Evolutionary conservation across 2,113 vertebrate species (phyloP).

Genomic region (Gallinago paraguaiae): DNA sequence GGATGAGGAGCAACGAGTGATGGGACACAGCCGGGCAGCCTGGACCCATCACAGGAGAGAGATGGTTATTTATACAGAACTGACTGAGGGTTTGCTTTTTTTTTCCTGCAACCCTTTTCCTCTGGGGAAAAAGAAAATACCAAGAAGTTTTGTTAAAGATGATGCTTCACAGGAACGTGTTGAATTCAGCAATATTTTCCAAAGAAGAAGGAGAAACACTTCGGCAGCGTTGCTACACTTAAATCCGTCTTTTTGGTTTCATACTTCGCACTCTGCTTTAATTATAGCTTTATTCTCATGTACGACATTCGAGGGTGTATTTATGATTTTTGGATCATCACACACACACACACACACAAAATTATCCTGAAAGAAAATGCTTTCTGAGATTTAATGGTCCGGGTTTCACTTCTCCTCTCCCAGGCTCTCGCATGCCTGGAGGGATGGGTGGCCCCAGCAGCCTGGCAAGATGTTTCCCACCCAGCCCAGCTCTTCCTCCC

Average conservation of each 20-base stretch:
- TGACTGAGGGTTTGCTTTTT: neutral
- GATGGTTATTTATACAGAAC: neutral
- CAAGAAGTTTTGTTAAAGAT: neutral
- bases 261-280: slow-evolving; percentile 25
- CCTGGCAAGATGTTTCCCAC: neutral
- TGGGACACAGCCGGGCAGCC: neutral
- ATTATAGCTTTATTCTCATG: slow-evolving; percentile 39
- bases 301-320: neutral
- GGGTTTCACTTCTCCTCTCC: neutral
- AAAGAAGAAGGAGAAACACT: slow-evolving; percentile 14
- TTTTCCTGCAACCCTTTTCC: neutral
- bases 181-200: slow-evolving; percentile 40
- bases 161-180: neutral
- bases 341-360: neutral
- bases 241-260: slow-evolving; percentile 9
- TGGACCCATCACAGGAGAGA: neutral
- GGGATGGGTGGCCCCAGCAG: neutral
- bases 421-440: neutral
- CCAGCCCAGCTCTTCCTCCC: neutral
- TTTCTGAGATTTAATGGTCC: neutral
- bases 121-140: neutral
- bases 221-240: neutral
- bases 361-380: neutral
- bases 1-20: neutral
- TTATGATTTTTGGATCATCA: neutral